These are phyloP conservation scores for Cardiocondyla obscurior DNA, from an alignment of 1,140 invertebrate species.

Conservation along the genomic window DNA sequence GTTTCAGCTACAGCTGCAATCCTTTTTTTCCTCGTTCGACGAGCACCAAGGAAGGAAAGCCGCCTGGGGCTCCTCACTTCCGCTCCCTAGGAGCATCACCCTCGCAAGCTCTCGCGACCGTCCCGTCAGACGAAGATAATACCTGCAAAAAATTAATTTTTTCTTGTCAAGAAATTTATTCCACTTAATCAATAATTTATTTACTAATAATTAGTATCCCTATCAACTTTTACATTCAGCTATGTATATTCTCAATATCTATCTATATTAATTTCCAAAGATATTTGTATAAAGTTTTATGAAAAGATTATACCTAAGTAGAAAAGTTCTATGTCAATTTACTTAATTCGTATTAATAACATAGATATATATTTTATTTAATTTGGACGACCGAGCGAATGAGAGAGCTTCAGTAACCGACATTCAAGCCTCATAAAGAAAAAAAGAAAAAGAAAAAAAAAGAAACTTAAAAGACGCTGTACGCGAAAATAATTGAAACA, in stretches of 20 bases:
- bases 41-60: constrained; percentile 40
- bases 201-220: background rate
- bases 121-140: background rate
- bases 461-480: constrained; percentile 9
- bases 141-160: background rate
- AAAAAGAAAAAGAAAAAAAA: constrained; percentile 10
- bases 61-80: constrained; percentile 55
- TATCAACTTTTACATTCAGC: too few relatives aligned
- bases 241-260: too few relatives aligned
- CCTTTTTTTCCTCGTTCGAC: background rate
- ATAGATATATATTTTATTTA: too few relatives aligned
- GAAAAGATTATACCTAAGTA: too few relatives aligned
- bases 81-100: constrained; percentile 64
- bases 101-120: background rate
- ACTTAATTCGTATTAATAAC: too few relatives aligned
- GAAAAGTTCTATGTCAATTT: too few relatives aligned
- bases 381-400: too few relatives aligned
- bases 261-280: background rate
- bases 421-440: too few relatives aligned
- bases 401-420: too few relatives aligned
- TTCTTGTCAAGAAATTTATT: background rate
- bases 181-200: background rate
- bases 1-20: background rate
- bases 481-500: background rate
- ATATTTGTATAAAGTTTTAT: background rate